These are phyloP conservation scores for Drosophila infuscata DNA, from an alignment of 2,888 invertebrate genomes.

Conservation along the genomic window DNA sequence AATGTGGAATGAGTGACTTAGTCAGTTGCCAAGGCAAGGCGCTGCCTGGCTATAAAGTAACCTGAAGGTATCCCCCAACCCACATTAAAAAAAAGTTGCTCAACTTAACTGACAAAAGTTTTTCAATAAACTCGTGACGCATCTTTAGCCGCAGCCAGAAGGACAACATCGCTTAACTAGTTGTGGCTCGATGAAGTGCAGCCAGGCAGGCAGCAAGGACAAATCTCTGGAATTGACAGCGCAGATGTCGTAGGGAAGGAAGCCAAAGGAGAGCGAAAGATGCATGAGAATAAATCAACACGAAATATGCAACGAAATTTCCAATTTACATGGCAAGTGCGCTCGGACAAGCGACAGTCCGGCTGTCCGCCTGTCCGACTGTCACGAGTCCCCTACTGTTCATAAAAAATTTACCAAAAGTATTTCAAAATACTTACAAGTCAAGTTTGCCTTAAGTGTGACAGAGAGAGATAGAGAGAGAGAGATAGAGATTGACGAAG, in stretches of 20 bases:
- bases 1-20: background rate
- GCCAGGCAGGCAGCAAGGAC: conserved; percentile 2
- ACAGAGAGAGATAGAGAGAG: background rate
- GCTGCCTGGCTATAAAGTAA: conserved; percentile 28
- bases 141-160: conserved; percentile 33
- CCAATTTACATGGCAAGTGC: conserved; percentile 71
- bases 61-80: conserved; percentile 4
- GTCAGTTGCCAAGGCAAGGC: background rate
- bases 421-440: conserved; percentile 10
- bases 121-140: conserved; percentile 63
- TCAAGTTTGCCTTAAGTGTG: background rate
- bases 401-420: conserved; percentile 1
- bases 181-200: conserved; percentile 60
- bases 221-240: conserved; percentile 18
- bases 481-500: too few species aligned
- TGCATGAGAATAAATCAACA: conserved; percentile 45
- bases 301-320: conserved; percentile 75
- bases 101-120: conserved; percentile 59
- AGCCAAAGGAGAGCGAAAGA: background rate
- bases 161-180: conserved; percentile 71
- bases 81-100: conserved; percentile 22
- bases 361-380: conserved; percentile 2
- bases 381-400: background rate
- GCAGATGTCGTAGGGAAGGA: conserved; percentile 4
- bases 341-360: conserved; percentile 4